Conservation (phyloP, 2,888 invertebrate genomes). For the Cheilosia scutellata region DNA sequence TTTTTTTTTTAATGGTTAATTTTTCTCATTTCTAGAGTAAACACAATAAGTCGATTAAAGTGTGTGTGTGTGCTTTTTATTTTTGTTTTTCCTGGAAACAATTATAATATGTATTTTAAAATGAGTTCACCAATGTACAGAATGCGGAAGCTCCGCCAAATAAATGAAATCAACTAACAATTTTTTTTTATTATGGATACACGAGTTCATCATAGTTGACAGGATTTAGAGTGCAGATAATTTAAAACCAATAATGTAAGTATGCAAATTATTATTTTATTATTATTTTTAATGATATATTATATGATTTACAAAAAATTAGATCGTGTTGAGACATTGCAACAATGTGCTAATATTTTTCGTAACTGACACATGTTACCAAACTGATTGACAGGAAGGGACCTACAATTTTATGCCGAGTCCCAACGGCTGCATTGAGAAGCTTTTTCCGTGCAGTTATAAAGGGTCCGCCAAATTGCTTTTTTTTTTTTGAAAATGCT, state of each 20-base stretch:
- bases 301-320: too few species aligned
- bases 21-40: slow-evolving; percentile 9
- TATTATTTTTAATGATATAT: not conserved
- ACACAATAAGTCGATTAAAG: slow-evolving; percentile 5
- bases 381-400: too few species aligned
- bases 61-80: slow-evolving; percentile 4
- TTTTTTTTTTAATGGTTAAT: slow-evolving; percentile 5
- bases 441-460: too few species aligned
- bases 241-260: slow-evolving; percentile 33
- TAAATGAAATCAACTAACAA: slow-evolving; percentile 21
- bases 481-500: too few species aligned
- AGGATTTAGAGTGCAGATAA: slow-evolving; percentile 38
- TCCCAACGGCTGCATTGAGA: too few species aligned
- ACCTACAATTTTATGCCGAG: too few species aligned
- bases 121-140: slow-evolving; percentile 17
- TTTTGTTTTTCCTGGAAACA: not conserved
- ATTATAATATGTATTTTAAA: slow-evolving; percentile 3
- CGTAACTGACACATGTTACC: too few species aligned
- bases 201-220: slow-evolving; percentile 56
- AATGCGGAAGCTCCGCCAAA: slow-evolving; percentile 30
- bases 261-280: not conserved
- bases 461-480: too few species aligned
- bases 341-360: too few species aligned
- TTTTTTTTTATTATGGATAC: slow-evolving; percentile 50
- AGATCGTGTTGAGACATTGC: too few species aligned